Base-by-base conservation (phyloP, 1,140 invertebrate species). In the Camponotus vicinus region DNA sequence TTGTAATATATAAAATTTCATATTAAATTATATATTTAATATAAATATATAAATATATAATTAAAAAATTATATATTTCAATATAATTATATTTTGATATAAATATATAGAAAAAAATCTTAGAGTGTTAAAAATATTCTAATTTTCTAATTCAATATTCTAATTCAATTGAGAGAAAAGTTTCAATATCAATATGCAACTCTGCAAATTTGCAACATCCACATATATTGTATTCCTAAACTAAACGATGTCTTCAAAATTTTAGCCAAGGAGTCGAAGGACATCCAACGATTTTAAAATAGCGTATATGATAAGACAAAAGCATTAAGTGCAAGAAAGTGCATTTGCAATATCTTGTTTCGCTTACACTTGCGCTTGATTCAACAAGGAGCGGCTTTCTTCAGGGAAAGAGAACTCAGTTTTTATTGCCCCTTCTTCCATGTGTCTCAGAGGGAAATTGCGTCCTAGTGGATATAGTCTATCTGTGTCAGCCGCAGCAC, bases 391-490 rank as follows among this genome's bases (percentile, higher is more conserved):
- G 40, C 45, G 32, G 42, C 42, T 59, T 21, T 49, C 79, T 49
- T 37, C 40, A 15, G 52, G 13, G 15, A 18, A 4, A 45, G 4
- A 18, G 13, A 73, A 61, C 27, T 73, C 55, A 61, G 18, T 83
- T 83, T 83, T 83, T 83, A 83, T 75, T 75, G 79, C 69, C 27
- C 13, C 18, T 18, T 75, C 49, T 18, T 27, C 69, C 69, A 55
- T 32, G n/a, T 75, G 4, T 73, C 69, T 83, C 27, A 55, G 7
- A 75, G 55, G 32, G 7, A 83, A 75, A 83, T 83, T 73, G 71
- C 69, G 69, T 75, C 40, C 69, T 37, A 21, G 79, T 45, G 59
- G 79, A 83, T 75, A 82, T 69, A 75, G 79, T 73, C 79, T 59
- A n/a, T 75, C 32, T 83, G 7, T 40, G 57, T 73, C 79, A 73